Conservation (phyloP, 2,113 vertebrate species). For the Vulpes lagopus region DNA sequence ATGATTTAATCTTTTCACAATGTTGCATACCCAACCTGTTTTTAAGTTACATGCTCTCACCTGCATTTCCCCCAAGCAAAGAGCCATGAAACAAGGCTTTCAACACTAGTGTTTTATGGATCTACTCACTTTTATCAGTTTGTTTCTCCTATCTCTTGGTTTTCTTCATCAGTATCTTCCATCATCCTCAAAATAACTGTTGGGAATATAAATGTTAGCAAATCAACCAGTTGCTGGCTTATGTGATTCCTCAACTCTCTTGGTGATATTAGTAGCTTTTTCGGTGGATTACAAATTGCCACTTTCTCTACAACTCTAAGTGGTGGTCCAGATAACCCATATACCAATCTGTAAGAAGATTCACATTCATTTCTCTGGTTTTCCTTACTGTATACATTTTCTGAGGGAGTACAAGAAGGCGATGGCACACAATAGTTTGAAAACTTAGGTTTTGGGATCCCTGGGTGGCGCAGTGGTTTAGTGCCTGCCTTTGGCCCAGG, state of each 20-base stretch:
- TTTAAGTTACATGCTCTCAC: not conserved
- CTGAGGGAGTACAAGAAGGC: not conserved
- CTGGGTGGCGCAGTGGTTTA: too few relatives aligned
- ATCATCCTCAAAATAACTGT: not conserved
- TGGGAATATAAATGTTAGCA: conserved; percentile 9
- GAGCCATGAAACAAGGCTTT: not conserved
- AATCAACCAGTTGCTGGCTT: not conserved
- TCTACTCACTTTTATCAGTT: not conserved
- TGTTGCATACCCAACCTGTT: not conserved
- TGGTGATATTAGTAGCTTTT: conserved; percentile 24
- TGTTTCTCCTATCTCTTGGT: not conserved
- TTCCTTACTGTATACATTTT: not conserved
- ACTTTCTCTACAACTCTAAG: not conserved
- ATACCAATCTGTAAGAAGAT: not conserved
- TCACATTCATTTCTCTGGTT: conserved; percentile 1
- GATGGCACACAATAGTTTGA: not conserved
- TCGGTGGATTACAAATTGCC: not conserved
- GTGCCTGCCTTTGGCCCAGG: too few relatives aligned
- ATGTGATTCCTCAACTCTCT: not conserved
- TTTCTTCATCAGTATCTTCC: not conserved
- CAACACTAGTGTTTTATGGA: not conserved
- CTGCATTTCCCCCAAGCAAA: not conserved
- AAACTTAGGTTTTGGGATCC: not conserved
- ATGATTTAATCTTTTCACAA: not conserved
- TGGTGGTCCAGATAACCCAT: not conserved